Conservation (phyloP, 2,888 invertebrate species). For the Chrysina gloriosa region DNA sequence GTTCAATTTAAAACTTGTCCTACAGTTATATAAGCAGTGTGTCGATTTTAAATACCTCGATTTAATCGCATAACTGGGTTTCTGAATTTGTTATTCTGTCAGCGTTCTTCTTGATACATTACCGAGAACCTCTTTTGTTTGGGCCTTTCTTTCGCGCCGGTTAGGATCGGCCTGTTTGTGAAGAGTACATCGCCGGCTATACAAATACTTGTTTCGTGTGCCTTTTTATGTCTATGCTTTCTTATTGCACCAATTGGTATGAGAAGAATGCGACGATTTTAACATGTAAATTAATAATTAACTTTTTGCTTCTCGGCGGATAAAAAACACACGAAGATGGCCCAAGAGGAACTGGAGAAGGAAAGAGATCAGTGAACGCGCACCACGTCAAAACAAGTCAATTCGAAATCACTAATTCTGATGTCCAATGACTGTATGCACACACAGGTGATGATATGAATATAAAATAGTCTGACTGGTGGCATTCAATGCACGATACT, state of each 20-base stretch:
- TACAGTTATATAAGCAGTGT: slow-evolving; percentile 28
- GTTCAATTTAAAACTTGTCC: slow-evolving; percentile 31
- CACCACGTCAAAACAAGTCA: slow-evolving; percentile 46
- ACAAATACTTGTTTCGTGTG: background rate
- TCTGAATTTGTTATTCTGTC: slow-evolving; percentile 22
- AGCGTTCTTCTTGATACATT: slow-evolving; percentile 14
- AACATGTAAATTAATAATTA: slow-evolving; percentile 30
- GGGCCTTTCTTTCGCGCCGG: background rate
- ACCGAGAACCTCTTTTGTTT: background rate
- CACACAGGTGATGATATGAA: slow-evolving; percentile 46
- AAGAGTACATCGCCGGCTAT: background rate
- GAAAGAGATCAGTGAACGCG: slow-evolving; percentile 39
- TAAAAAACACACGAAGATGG: slow-evolving; percentile 23
- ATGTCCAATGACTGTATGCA: slow-evolving; percentile 44
- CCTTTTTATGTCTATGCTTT: background rate
- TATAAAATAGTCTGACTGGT: slow-evolving; percentile 54
- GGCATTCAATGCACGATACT: slow-evolving; percentile 55
- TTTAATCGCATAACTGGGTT: slow-evolving; percentile 33
- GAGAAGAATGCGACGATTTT: slow-evolving; percentile 10
- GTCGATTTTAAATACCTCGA: slow-evolving; percentile 31
- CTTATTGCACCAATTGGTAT: background rate
- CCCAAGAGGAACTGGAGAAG: slow-evolving; percentile 15
- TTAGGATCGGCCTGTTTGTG: background rate
- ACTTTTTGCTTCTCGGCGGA: background rate
- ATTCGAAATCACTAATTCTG: slow-evolving; percentile 49